Conservation (phyloP, 2,797 vertebrate genomes). For the Picus viridis region DNA sequence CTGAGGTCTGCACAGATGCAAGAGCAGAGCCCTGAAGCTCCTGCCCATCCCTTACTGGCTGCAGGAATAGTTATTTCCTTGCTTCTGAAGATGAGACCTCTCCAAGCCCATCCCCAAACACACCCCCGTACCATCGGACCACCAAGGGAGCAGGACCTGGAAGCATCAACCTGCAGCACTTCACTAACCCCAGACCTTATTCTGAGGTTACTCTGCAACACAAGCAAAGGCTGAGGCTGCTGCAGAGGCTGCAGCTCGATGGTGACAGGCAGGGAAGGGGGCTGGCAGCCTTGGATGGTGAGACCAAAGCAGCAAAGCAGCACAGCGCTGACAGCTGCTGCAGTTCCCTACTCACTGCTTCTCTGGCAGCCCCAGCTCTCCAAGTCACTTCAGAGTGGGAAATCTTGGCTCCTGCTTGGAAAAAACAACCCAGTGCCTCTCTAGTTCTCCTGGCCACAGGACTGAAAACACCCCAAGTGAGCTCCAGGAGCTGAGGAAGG, state of each 20-base stretch:
- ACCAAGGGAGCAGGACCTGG: background rate
- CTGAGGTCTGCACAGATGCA: background rate
- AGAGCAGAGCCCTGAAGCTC: background rate
- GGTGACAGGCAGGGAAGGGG: background rate
- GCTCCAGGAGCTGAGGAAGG: background rate
- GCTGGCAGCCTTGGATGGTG: background rate
- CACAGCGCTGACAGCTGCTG: background rate
- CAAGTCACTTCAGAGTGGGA: background rate
- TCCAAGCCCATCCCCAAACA: background rate
- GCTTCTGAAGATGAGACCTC: background rate
- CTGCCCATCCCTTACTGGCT: background rate
- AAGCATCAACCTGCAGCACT: background rate
- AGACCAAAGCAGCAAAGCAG: background rate
- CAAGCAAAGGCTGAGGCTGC: background rate
- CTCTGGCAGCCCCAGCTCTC: conserved; percentile 15
- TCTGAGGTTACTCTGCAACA: background rate
- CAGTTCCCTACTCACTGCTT: background rate
- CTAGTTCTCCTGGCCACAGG: background rate
- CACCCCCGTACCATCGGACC: background rate
- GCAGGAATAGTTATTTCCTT: background rate
- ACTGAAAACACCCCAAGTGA: accelerated
- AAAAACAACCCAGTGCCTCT: background rate
- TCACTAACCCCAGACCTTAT: background rate
- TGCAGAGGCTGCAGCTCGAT: background rate
- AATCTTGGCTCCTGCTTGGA: background rate